Base-by-base conservation (phyloP, 1,140 invertebrate genomes). In the Temnothorax longispinosus region DNA sequence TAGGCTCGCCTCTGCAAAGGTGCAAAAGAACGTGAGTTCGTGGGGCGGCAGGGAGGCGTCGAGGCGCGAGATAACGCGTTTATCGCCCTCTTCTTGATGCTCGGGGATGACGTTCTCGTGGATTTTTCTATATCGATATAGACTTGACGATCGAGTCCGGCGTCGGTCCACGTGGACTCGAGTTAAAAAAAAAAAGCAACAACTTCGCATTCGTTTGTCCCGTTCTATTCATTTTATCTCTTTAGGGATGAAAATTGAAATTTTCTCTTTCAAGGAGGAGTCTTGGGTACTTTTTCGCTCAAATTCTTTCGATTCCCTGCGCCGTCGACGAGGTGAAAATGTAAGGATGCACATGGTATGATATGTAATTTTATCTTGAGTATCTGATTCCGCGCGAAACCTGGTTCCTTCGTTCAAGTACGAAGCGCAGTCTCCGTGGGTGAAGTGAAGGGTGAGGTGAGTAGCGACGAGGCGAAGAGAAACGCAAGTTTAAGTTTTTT, bases 1-100 rank as follows among this genome's bases (percentile, higher is more conserved):
- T 80, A 84, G 80, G 80, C 69, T 90, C 77, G 74, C 85, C 86
- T 90, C 89, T 90, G 89, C 71, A 90, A 90, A 90, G 89, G 81
- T 88, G 88, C 71, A 90, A 90, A 90, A 88, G 74, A 90, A 90
- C 58, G 50, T 90, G 71, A 90, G 76, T 88, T 74, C 27, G 84
- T 76, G 35, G 32, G 32, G 5, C 0, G 21, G 35, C 2, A 8
- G n/a, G 56, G 13, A 32, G 56, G 21, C 75, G 13, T 62, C 18
- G 47, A 64, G 76, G 50, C 35, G 41, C 41, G 41, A 32, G 38
- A 77, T 41, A 52, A 27, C 60, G 13, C 77, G 62, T 10, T 65
- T 60, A 47, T 62, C 54, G 69, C 41, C 32, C 27, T 82, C 80
- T 84, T 75, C 80, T 47, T 62, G 27, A 18, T 50, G 41, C 1